These are phyloP conservation scores for Poeciliopsis retropinna DNA, from an alignment of 2,113 vertebrate species.

Conservation along the genomic window DNA sequence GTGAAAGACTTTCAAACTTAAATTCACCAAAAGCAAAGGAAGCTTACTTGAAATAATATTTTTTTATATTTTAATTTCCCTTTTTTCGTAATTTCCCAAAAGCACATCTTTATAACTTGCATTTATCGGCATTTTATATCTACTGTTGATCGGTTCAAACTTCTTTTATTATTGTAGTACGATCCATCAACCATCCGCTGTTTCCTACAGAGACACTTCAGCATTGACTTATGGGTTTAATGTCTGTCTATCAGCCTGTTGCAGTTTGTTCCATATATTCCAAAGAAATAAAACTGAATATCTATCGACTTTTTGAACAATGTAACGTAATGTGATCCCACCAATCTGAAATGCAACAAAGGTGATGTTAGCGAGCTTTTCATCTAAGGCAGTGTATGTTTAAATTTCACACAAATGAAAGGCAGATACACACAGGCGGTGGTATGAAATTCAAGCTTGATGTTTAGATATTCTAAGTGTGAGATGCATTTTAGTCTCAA, in stretches of 20 bases:
- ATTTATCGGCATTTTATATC: background rate
- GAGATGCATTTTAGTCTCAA: background rate
- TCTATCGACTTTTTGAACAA: background rate
- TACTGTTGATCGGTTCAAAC: background rate
- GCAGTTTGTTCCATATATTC: background rate
- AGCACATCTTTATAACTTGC: background rate
- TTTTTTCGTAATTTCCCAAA: background rate
- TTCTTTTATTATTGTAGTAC: background rate
- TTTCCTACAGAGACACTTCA: background rate
- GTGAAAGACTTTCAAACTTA: too few relatives aligned
- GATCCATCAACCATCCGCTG: background rate
- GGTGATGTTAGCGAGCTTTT: background rate
- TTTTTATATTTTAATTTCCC: background rate
- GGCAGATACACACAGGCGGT: too few relatives aligned
- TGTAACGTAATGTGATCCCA: background rate
- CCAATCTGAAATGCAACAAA: background rate
- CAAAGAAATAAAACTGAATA: background rate
- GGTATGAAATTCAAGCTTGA: conserved; percentile 1
- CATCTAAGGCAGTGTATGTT: background rate
- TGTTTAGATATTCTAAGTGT: conserved; percentile 5
- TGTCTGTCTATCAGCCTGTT: too few relatives aligned
- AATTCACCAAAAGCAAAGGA: too few relatives aligned
- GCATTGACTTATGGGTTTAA: background rate
- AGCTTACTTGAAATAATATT: background rate
- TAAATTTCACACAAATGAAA: background rate